Evolutionary conservation across 2,113 vertebrate species (phyloP), one percentile per base, ranked within the genome.

Genomic region (Poeciliopsis turrubarensis): DNA sequence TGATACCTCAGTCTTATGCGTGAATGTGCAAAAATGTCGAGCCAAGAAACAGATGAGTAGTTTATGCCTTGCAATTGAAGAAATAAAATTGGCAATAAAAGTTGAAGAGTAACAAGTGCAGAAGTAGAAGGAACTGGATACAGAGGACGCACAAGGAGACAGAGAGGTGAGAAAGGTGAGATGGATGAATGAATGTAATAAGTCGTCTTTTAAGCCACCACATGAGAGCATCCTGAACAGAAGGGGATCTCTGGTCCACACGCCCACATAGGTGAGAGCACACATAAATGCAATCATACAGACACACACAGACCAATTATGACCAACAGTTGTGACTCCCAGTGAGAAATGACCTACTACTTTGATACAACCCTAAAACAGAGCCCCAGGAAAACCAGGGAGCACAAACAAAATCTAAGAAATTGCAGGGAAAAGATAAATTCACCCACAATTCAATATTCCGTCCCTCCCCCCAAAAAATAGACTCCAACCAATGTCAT

Each of bases 321-420:
- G 68, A 78, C 80, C 65, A 83, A 73, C 77, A 86, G 67, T 61
- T 86, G 71, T 87, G 81, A 77, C 78, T 86, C 60, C 77, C 65
- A 77, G 75, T 73, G 74, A 78, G 77, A 86, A 78, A 76, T 86
- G 81, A 75, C 86, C 82, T 78, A 41, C 72, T 80, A 76, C 31
- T 73, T 65, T 84, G 79, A 77, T 65, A 82, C 44, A 74, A 44
- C 62, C 65, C 64, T 19, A 68, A 41, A 81, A 81, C 39, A 70
- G 25, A 79, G 67, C 71, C 68, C 27, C 44, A 62, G 80, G 54
- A 68, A 67, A 77, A 37, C n/a, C 57, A 70, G 31, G 68, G 17
- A 47, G 71, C 51, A 76, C 51, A 81, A 77, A 86, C 63, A 76
- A 63, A 76, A 62, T 76, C 57, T 57, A 73, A 66, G 22, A 32